A percentile compares a stretch with the other conserved stretches of the same genome.
These are phyloP conservation scores for Harpalus rubripes DNA, from an alignment of 2,888 invertebrate species.

Conservation along the genomic window DNA sequence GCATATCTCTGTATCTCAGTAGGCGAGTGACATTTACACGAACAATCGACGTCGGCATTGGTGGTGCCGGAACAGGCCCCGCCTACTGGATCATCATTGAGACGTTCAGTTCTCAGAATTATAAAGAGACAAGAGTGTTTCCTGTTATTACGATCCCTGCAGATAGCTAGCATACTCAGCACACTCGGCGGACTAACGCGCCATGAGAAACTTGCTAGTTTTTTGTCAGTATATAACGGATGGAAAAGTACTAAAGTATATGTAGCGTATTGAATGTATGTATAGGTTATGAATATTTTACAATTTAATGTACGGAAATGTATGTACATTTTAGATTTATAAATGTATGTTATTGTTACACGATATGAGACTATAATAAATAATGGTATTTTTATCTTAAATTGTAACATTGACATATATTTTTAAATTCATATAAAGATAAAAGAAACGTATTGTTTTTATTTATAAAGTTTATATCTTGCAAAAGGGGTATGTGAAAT, in stretches of 20 bases:
- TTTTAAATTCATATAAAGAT: too few species aligned
- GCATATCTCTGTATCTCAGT: slow-evolving; percentile 29
- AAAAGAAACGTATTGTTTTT: too few species aligned
- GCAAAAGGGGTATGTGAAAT: too few species aligned
- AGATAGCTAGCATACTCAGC: neutral
- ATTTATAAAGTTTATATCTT: too few species aligned
- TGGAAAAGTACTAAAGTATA: neutral
- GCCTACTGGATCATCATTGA: slow-evolving; percentile 49
- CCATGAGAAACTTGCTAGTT: slow-evolving; percentile 27
- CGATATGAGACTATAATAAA: too few species aligned
- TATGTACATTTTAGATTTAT: too few species aligned
- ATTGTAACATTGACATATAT: too few species aligned
- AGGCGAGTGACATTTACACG: slow-evolving; percentile 51
- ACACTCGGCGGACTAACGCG: neutral
- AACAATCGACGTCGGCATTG: slow-evolving; percentile 53
- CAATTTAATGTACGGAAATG: slow-evolving; percentile 3
- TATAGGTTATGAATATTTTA: slow-evolving; percentile 30
- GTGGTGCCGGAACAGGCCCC: slow-evolving; percentile 40
- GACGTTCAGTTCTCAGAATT: slow-evolving; percentile 44
- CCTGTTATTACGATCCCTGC: slow-evolving; percentile 40
- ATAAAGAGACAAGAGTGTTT: slow-evolving; percentile 40
- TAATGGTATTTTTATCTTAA: too few species aligned
- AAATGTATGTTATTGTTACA: too few species aligned
- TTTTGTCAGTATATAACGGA: slow-evolving; percentile 19
- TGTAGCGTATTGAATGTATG: slow-evolving; percentile 3